A percentile compares a stretch with the other conserved stretches of the same genome.
Evolutionary conservation across 2,888 invertebrate genomes (phyloP).

Genomic region (Minunthozetes semirufus): DNA sequence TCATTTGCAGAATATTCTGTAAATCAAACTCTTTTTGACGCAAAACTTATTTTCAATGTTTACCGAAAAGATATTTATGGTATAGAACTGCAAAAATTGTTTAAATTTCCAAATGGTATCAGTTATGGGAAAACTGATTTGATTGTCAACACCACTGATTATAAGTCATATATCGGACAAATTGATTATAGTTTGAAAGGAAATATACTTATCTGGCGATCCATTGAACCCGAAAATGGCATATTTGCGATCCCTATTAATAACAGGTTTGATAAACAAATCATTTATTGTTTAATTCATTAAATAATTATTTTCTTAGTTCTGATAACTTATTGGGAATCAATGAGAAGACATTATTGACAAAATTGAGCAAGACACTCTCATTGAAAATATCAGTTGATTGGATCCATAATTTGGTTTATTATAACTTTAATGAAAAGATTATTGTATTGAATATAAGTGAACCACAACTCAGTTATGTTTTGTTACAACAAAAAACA

Average conservation of each 20-base stretch:
- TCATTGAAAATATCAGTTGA: conserved; percentile 1
- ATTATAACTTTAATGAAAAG: conserved; percentile 1
- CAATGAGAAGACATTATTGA: background rate
- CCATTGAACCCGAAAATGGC: background rate
- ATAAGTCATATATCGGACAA: background rate
- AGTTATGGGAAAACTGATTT: background rate
- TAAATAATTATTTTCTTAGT: background rate
- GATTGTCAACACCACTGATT: background rate
- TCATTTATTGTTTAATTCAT: too few relatives aligned
- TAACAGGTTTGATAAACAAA: background rate
- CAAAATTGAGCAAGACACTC: background rate
- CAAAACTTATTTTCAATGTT: conserved; percentile 7
- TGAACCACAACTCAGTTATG: background rate
- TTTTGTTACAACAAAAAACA: background rate
- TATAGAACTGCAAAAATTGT: background rate
- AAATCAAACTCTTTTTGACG: too few relatives aligned
- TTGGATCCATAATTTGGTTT: conserved; percentile 16
- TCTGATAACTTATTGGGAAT: background rate
- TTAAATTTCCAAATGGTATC: background rate
- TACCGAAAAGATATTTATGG: background rate
- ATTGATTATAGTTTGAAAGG: background rate
- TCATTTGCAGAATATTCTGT: background rate
- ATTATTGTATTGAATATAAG: background rate
- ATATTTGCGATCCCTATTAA: background rate
- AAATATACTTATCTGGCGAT: conserved; percentile 4